A percentile compares a stretch with the other conserved stretches of the same genome.
These are phyloP conservation scores for Pyrgilauda ruficollis DNA, from an alignment of 2,113 vertebrate genomes.

Conservation along the genomic window DNA sequence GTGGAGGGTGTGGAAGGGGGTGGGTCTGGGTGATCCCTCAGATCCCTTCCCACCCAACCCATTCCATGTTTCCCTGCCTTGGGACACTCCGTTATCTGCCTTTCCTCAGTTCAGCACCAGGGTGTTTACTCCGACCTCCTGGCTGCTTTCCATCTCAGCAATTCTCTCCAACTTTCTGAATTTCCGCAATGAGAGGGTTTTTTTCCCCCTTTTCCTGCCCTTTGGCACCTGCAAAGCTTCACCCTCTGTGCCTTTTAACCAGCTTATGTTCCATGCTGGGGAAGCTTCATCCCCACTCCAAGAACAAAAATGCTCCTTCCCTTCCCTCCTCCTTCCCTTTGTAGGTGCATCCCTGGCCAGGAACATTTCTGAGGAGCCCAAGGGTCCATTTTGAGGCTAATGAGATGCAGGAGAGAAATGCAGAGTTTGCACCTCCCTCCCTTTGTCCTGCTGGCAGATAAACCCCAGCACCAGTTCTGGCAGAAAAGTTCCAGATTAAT, in stretches of 20 bases:
- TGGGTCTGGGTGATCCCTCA: background rate
- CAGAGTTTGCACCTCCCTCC: slow-evolving; percentile 12
- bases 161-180: background rate
- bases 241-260: background rate
- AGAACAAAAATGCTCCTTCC: background rate
- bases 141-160: background rate
- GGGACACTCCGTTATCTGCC: fast-evolving
- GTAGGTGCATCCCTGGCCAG: background rate
- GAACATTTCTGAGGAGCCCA: background rate
- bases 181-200: background rate
- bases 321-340: background rate
- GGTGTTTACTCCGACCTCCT: background rate
- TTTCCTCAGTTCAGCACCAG: background rate
- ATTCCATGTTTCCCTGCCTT: background rate
- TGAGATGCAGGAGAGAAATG: slow-evolving; percentile 33
- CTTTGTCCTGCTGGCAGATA: slow-evolving; percentile 24
- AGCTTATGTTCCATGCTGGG: background rate
- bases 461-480: background rate
- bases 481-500: slow-evolving; percentile 27
- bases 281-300: background rate
- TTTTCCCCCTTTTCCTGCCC: background rate
- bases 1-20: background rate
- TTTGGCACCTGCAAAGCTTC: background rate
- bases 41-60: background rate
- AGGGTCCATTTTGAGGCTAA: background rate